Conservation (phyloP, 2,888 invertebrate species). For the Drosophila phalerata region DNA sequence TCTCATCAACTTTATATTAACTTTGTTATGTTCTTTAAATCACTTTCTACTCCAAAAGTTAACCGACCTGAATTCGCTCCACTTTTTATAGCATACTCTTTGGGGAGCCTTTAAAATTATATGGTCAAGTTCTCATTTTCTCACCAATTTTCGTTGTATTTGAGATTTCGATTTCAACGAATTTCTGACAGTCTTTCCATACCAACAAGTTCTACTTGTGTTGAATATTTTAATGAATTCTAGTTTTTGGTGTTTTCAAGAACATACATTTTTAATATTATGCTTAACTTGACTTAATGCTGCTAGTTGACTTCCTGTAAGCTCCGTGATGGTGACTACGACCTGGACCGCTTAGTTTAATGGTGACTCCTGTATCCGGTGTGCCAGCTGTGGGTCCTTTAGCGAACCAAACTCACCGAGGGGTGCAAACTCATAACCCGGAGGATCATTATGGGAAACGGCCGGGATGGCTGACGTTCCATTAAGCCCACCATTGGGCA, state of each 20-base stretch:
- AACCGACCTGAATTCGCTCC: constrained; percentile 1
- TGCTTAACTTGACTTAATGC: constrained; percentile 21
- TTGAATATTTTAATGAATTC: neutral
- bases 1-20: constrained; percentile 30
- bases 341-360: constrained; percentile 44
- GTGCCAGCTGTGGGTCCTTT: constrained; percentile 50
- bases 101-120: constrained; percentile 12
- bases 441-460: constrained; percentile 38
- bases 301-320: constrained; percentile 66
- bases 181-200: neutral
- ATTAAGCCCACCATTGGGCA: constrained; percentile 74
- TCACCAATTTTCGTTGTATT: neutral
- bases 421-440: constrained; percentile 58
- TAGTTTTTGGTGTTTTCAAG: neutral
- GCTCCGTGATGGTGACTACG: constrained; percentile 47
- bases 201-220: constrained; percentile 10
- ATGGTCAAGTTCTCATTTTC: constrained; percentile 11
- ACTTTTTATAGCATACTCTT: constrained; percentile 10
- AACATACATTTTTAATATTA: constrained; percentile 25
- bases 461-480: constrained; percentile 36
- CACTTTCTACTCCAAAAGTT: constrained; percentile 6
- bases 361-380: constrained; percentile 55
- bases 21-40: constrained; percentile 14
- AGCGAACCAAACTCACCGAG: constrained; percentile 53
- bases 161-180: neutral